Conservation (phyloP, 2,797 vertebrate species). For the Poecilia picta region DNA sequence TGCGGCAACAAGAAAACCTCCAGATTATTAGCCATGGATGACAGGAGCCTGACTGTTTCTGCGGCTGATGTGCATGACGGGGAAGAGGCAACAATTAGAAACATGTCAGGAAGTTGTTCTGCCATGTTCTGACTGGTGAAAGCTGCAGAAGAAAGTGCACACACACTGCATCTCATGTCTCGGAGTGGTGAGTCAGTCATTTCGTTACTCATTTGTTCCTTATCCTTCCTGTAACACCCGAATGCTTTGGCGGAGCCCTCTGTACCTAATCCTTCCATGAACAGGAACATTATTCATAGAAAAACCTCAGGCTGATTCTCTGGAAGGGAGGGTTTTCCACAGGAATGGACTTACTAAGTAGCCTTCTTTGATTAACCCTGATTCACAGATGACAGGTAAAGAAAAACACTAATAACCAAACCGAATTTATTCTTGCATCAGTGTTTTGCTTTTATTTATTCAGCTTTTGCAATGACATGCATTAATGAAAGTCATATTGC, state of each 20-base stretch:
- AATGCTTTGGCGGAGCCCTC: conserved; percentile 59
- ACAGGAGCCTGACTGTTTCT: conserved; percentile 65
- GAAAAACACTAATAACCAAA: neutral
- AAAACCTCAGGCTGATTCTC: conserved; percentile 39
- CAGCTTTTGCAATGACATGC: conserved; percentile 4
- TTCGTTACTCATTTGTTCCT: conserved; percentile 73
- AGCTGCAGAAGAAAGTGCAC: conserved; percentile 32
- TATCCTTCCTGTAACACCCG: conserved; percentile 64
- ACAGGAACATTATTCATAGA: conserved; percentile 42
- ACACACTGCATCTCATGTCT: conserved; percentile 32
- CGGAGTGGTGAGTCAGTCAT: conserved; percentile 61
- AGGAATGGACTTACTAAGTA: conserved; percentile 34
- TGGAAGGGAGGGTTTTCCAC: conserved; percentile 27
- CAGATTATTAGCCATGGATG: conserved; percentile 62
- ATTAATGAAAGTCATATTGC: neutral
- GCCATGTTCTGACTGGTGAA: conserved; percentile 38
- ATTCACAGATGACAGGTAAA: neutral
- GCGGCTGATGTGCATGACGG: conserved; percentile 49
- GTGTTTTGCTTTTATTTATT: neutral
- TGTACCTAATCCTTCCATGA: conserved; percentile 52
- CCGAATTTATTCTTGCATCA: conserved; percentile 4
- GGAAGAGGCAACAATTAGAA: conserved; percentile 70
- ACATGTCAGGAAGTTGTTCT: conserved; percentile 55
- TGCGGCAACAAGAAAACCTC: conserved; percentile 31
- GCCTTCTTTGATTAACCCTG: conserved; percentile 8